These are phyloP conservation scores for Phycodurus eques DNA, from an alignment of 2,113 vertebrate species.

Conservation along the genomic window DNA sequence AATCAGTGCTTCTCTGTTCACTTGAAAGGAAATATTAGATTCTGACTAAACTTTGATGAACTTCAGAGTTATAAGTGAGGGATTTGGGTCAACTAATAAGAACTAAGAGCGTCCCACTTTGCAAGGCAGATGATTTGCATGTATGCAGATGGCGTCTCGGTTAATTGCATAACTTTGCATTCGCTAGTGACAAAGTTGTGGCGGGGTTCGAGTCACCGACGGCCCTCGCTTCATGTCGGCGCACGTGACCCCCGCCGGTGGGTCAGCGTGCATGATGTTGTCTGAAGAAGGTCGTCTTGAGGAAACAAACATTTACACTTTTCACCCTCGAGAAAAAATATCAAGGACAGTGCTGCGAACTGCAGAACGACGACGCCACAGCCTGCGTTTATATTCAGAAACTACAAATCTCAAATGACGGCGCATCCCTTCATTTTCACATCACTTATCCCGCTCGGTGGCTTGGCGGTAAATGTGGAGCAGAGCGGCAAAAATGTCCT, in stretches of 20 bases:
- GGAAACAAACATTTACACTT: slow-evolving; percentile 5
- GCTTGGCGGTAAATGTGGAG: neutral
- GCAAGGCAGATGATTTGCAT: slow-evolving; percentile 73
- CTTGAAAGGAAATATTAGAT: slow-evolving; percentile 80
- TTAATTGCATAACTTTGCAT: slow-evolving; percentile 70
- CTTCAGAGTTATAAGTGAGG: slow-evolving; percentile 72
- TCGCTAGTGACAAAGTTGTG: slow-evolving; percentile 52
- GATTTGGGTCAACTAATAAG: slow-evolving; percentile 80
- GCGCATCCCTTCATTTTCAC: slow-evolving; percentile 2
- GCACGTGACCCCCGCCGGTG: neutral
- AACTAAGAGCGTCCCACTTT: slow-evolving; percentile 73
- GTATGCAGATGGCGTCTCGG: slow-evolving; percentile 70
- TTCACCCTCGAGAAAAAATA: neutral
- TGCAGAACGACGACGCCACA: slow-evolving; percentile 2
- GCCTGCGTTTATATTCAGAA: slow-evolving; percentile 15
- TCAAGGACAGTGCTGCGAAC: neutral
- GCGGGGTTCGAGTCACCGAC: slow-evolving; percentile 20
- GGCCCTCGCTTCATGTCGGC: slow-evolving; percentile 13
- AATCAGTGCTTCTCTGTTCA: slow-evolving; percentile 73
- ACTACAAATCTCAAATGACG: neutral
- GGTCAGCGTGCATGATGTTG: neutral
- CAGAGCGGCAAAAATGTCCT: slow-evolving; percentile 3
- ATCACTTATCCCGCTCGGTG: slow-evolving; percentile 5
- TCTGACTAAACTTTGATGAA: slow-evolving; percentile 79
- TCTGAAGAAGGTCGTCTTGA: neutral